Conservation (phyloP, 1,140 invertebrate genomes). For the Aphaenogaster ashmeadi region DNA sequence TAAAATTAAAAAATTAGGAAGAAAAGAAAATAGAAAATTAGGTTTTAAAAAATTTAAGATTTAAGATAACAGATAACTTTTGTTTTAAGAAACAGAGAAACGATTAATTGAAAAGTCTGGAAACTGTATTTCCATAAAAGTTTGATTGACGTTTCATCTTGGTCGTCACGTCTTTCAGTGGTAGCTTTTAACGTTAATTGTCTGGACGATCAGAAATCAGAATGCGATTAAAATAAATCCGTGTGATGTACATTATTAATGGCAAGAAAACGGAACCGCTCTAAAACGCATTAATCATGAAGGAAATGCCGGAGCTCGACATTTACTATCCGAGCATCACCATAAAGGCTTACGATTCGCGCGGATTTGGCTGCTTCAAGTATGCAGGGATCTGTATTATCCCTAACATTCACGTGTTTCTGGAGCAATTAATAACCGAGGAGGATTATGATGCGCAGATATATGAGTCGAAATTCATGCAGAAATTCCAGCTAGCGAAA, state of each 20-base stretch:
- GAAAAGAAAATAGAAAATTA: too few relatives aligned
- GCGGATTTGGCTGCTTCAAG: conserved; percentile 88
- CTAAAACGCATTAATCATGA: conserved; percentile 55
- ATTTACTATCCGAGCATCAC: conserved; percentile 87
- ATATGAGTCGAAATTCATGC: conserved; percentile 69
- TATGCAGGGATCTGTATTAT: conserved; percentile 87
- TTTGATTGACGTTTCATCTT: neutral
- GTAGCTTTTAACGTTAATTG: neutral
- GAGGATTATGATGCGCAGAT: conserved; percentile 82
- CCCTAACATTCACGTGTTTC: conserved; percentile 80
- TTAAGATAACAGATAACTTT: neutral
- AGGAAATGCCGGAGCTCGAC: conserved; percentile 86
- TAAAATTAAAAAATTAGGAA: too few relatives aligned
- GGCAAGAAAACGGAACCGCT: neutral
- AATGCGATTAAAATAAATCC: conserved; percentile 20
- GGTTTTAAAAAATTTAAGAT: neutral
- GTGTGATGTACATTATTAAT: neutral
- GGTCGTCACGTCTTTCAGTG: neutral
- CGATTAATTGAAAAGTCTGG: neutral
- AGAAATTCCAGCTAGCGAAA: conserved; percentile 33
- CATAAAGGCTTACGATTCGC: conserved; percentile 89
- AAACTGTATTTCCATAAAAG: neutral
- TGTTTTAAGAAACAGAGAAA: neutral
- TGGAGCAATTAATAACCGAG: conserved; percentile 82
- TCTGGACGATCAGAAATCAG: neutral